phyloP scores from a whole-genome alignment of 2,113 vertebrate genomes.

The Osmerus eperlanus region DNA sequence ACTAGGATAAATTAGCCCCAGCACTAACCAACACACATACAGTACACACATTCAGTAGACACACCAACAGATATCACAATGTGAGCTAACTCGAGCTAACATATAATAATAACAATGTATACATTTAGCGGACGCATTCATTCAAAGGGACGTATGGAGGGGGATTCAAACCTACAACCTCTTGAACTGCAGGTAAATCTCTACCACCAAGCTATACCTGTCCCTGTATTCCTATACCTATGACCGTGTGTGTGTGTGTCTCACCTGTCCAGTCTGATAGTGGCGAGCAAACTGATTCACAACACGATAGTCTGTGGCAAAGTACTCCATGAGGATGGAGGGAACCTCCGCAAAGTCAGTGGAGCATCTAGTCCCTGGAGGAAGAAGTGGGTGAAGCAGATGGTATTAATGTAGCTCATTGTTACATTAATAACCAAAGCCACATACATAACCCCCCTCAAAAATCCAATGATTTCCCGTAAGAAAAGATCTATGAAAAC shows the following conservation, averaged over 20 bases:
- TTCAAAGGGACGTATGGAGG: no score
- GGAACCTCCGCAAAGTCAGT: slow-evolving; percentile 91
- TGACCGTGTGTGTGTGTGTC: slow-evolving; percentile 10
- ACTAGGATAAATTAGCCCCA: background rate
- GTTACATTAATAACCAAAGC: no score
- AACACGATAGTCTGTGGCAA: slow-evolving; percentile 85
- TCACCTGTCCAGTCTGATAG: slow-evolving; percentile 84
- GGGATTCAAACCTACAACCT: no score
- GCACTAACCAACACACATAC: background rate
- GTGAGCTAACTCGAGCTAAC: background rate
- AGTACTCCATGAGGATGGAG: slow-evolving; percentile 88
- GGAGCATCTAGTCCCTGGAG: slow-evolving; percentile 80
- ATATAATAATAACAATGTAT: no score
- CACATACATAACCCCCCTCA: no score
- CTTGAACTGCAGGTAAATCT: no score
- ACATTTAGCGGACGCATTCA: no score
- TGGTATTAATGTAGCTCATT: background rate
- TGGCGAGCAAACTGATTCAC: slow-evolving; percentile 85
- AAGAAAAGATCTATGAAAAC: no score
- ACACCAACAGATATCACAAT: background rate
- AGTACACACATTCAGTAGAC: background rate
- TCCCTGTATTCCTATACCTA: background rate
- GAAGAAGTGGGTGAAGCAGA: background rate
- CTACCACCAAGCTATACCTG: background rate
- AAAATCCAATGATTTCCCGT: no score